Evolutionary conservation across 2,113 vertebrate species (phyloP).

Genomic region (Lepus timidus): DNA sequence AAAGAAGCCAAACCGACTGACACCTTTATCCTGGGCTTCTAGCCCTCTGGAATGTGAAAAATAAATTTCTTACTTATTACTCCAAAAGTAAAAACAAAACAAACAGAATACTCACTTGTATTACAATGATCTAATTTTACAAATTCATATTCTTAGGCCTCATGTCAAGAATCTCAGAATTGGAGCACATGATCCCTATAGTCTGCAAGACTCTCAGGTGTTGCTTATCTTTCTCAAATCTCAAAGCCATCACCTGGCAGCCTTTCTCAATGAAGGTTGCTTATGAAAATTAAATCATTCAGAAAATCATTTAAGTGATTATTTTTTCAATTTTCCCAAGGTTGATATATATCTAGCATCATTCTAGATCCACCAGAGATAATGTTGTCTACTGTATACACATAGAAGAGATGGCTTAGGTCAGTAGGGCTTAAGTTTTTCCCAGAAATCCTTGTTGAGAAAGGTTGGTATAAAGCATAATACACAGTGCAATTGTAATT

Average conservation of each 20-base stretch:
- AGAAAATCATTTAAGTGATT: neutral
- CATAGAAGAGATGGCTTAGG: neutral
- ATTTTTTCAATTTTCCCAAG: slow-evolving; percentile 3
- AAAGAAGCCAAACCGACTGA: neutral
- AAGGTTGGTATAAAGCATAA: slow-evolving; percentile 6
- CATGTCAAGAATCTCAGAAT: neutral
- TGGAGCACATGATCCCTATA: neutral
- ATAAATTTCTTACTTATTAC: neutral
- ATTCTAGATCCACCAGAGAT: neutral
- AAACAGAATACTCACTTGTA: neutral
- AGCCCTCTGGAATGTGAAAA: neutral
- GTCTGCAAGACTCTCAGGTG: neutral
- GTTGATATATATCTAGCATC: neutral
- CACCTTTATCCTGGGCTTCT: neutral
- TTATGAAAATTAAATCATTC: slow-evolving; percentile 23
- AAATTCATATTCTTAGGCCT: neutral
- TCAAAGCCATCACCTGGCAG: neutral
- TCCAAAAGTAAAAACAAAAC: neutral
- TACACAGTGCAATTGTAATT: slow-evolving; percentile 16
- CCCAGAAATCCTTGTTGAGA: slow-evolving; percentile 1
- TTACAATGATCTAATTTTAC: neutral
- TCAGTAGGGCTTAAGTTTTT: neutral
- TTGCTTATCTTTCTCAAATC: neutral
- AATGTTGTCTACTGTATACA: neutral
- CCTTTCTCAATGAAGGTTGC: neutral